These are phyloP conservation scores for Girardia tigrina DNA, from an alignment of 2,888 invertebrate genomes.

Conservation along the genomic window DNA sequence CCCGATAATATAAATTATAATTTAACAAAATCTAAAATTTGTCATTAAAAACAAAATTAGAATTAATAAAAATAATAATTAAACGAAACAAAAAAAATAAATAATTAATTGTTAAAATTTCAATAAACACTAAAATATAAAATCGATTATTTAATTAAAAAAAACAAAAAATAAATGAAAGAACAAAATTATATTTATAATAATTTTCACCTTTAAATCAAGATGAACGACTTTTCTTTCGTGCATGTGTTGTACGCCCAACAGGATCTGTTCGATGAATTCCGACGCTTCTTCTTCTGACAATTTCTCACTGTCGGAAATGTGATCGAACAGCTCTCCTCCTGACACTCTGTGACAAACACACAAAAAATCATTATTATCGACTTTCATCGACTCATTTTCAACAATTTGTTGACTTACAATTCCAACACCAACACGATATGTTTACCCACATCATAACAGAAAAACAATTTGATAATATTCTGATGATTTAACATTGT, in stretches of 20 bases:
- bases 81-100: too few species aligned
- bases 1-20: too few species aligned
- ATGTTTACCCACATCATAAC: neutral
- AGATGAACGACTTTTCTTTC: slow-evolving; percentile 57
- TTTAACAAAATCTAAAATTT: too few species aligned
- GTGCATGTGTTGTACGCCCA: slow-evolving; percentile 58
- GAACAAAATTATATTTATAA: too few species aligned
- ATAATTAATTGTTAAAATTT: too few species aligned
- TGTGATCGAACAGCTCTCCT: slow-evolving; percentile 59
- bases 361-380: neutral
- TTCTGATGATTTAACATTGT: slow-evolving; percentile 30
- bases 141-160: too few species aligned
- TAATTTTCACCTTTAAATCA: slow-evolving; percentile 58
- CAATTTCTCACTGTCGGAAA: slow-evolving; percentile 53
- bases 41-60: too few species aligned
- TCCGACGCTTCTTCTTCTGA: slow-evolving; percentile 57
- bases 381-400: neutral
- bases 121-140: too few species aligned
- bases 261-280: slow-evolving; percentile 58
- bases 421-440: slow-evolving; percentile 32
- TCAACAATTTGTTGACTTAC: too few species aligned
- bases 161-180: too few species aligned
- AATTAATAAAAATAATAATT: too few species aligned
- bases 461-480: slow-evolving; percentile 31
- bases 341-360: slow-evolving; percentile 54